phyloP scores from a whole-genome alignment of 2,797 vertebrate species.

The Alectoris magna region DNA sequence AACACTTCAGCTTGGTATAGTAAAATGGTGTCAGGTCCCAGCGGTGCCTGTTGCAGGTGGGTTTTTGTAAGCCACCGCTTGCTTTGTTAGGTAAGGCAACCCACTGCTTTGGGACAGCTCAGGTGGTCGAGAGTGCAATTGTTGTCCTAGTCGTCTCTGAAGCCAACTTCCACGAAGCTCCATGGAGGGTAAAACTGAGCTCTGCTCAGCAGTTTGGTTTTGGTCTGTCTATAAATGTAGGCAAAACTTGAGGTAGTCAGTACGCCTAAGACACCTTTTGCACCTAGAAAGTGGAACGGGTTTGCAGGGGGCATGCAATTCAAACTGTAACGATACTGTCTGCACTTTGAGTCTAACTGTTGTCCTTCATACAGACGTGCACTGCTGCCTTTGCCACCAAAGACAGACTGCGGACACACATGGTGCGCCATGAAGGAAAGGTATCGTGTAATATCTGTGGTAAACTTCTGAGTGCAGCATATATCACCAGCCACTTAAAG shows the following conservation, averaged over 20 bases:
- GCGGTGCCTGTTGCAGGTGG: not conserved
- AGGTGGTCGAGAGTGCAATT: not conserved
- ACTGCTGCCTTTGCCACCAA: constrained; percentile 98
- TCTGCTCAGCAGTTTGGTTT: not conserved
- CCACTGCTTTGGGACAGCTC: not conserved
- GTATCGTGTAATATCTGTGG: constrained; percentile 98
- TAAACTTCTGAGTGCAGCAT: constrained; percentile 96
- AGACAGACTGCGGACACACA: constrained; percentile 97
- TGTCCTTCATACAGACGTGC: constrained; percentile 87
- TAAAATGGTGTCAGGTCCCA: not conserved
- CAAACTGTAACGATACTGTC: constrained; percentile 53
- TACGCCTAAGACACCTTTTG: not conserved
- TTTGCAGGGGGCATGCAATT: constrained; percentile 36
- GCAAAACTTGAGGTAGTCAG: not conserved
- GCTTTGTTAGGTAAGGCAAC: not conserved
- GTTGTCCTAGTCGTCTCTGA: not conserved
- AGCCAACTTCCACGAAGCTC: not conserved
- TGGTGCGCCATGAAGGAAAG: constrained; percentile 98
- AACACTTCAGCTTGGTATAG: constrained; percentile 5
- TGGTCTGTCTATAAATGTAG: not conserved
- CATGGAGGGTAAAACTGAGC: not conserved
- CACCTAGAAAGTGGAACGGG: constrained; percentile 16
- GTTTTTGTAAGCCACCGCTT: not conserved
- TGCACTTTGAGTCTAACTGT: constrained; percentile 77
- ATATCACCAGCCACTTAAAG: constrained; percentile 99